Percentiles rank a stretch among this genome's conserved stretches.
Conservation (phyloP, 2,797 vertebrate species). For the Glyptemys insculpta region DNA sequence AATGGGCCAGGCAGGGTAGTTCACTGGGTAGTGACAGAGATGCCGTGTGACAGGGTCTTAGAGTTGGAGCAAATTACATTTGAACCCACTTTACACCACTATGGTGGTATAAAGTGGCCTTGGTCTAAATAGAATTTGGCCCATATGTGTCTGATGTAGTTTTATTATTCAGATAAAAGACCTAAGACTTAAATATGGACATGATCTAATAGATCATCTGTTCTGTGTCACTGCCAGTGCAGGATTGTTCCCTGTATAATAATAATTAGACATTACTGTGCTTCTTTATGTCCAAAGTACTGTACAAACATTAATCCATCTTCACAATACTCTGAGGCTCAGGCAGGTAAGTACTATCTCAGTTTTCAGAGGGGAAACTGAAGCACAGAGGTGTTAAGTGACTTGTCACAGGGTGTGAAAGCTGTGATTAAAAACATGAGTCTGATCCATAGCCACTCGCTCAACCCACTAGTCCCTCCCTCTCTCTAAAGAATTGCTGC, state of each 20-base stretch:
- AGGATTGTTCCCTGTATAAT: conserved; percentile 1
- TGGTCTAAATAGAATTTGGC: neutral
- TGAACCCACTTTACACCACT: neutral
- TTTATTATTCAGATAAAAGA: neutral
- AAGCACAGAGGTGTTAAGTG: neutral
- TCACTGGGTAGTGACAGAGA: too few species aligned
- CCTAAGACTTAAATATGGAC: neutral
- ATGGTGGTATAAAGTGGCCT: neutral
- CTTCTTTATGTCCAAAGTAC: conserved; percentile 10
- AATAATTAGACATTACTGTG: neutral
- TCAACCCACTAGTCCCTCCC: neutral
- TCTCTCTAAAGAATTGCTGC: neutral
- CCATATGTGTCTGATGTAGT: neutral
- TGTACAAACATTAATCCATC: conserved; percentile 46
- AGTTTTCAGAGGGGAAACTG: neutral
- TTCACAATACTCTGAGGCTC: neutral
- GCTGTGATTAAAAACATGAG: neutral
- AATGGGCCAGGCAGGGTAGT: too few species aligned
- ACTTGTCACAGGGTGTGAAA: neutral
- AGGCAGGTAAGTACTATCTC: neutral
- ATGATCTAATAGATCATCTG: neutral
- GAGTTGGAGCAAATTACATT: neutral
- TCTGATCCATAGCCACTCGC: neutral
- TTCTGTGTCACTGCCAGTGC: neutral
- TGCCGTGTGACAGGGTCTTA: too few species aligned